These are phyloP conservation scores for Scomber scombrus DNA, from an alignment of 2,113 vertebrate species.

Conservation along the genomic window DNA sequence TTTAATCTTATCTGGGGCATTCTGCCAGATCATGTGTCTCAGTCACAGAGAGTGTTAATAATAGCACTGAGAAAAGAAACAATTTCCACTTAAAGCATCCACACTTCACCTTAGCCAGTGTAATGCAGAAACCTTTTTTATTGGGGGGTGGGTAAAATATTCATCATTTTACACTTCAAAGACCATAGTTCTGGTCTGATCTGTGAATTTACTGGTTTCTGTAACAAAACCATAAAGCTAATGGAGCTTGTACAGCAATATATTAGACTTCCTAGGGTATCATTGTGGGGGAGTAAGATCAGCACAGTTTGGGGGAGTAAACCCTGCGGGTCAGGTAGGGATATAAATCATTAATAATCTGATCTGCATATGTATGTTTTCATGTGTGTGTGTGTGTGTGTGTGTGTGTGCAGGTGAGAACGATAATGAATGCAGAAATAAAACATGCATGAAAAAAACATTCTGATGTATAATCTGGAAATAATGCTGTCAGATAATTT, in stretches of 20 bases:
- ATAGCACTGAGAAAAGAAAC: conserved; percentile 42
- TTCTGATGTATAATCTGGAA: not conserved
- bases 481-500: conserved; percentile 2
- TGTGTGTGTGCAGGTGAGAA: conserved; percentile 37
- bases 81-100: conserved; percentile 33
- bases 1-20: conserved; percentile 41
- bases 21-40: conserved; percentile 29
- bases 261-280: conserved; percentile 37
- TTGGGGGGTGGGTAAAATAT: conserved; percentile 51
- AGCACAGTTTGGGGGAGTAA: conserved; percentile 48
- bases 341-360: conserved; percentile 63
- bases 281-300: conserved; percentile 35
- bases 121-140: conserved; percentile 43
- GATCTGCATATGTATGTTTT: conserved; percentile 57
- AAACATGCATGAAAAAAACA: conserved; percentile 10
- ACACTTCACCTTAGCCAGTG: conserved; percentile 14
- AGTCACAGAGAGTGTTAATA: conserved; percentile 49
- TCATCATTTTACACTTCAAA: conserved; percentile 68
- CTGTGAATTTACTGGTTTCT: conserved; percentile 52
- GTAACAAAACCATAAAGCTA: conserved; percentile 48
- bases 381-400: not conserved
- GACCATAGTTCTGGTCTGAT: conserved; percentile 36
- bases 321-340: conserved; percentile 60
- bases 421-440: not conserved
- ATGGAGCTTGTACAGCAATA: conserved; percentile 46